phyloP scores from a whole-genome alignment of 2,888 invertebrate genomes.

The Zhengitettix transpicula region DNA sequence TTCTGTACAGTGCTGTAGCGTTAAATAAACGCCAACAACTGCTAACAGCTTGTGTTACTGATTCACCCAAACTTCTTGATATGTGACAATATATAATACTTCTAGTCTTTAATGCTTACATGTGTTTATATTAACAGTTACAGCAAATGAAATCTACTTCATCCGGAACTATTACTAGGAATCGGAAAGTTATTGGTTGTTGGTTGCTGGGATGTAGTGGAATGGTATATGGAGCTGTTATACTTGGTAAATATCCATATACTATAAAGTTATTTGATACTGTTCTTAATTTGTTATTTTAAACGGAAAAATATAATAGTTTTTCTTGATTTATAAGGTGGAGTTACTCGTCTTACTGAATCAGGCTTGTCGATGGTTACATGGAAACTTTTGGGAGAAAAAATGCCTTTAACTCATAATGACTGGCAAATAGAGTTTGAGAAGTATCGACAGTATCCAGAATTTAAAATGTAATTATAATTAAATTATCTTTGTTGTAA shows the following conservation, averaged over 20 bases:
- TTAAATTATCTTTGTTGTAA: no score
- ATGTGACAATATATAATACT: no score
- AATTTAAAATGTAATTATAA: conserved; percentile 73
- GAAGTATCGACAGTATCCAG: conserved; percentile 86
- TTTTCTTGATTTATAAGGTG: conserved; percentile 36
- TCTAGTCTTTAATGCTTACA: no score
- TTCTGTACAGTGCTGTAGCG: no score
- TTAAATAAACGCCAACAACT: no score
- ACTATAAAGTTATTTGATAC: no score
- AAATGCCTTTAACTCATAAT: conserved; percentile 55
- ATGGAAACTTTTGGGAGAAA: conserved; percentile 86
- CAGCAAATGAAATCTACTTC: not conserved
- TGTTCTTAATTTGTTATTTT: not conserved
- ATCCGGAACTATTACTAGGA: not conserved
- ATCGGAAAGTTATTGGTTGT: conserved; percentile 46
- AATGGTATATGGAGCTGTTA: conserved; percentile 92
- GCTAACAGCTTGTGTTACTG: no score
- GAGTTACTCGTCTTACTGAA: conserved; percentile 82
- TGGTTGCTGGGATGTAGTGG: conserved; percentile 93
- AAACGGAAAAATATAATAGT: no score
- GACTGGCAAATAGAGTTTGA: conserved; percentile 87
- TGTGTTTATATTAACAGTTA: no score
- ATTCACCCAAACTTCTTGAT: no score
- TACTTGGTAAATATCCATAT: conserved; percentile 49
- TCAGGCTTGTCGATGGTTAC: conserved; percentile 97